These are phyloP conservation scores for Patella caerulea DNA, from an alignment of 2,888 invertebrate genomes.

Conservation along the genomic window DNA sequence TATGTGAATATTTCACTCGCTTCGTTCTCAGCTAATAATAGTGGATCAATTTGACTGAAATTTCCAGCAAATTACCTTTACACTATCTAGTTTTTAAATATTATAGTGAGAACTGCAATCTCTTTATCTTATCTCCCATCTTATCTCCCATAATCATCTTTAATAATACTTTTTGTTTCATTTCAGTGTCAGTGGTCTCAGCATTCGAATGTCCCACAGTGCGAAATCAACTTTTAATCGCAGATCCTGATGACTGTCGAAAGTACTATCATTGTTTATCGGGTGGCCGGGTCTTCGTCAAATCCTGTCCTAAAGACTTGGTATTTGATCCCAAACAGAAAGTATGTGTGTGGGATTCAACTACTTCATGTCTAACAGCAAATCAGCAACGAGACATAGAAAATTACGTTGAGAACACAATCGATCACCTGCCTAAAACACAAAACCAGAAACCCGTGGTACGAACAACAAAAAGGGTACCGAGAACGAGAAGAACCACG, in stretches of 20 bases:
- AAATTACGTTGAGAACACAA: slow-evolving; percentile 6
- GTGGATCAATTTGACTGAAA: too few species aligned
- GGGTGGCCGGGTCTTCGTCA: slow-evolving; percentile 32
- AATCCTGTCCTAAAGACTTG: slow-evolving; percentile 33
- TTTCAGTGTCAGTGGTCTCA: not conserved
- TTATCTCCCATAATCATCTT: too few species aligned
- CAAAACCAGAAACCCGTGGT: not conserved
- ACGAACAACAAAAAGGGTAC: not conserved
- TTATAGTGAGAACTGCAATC: too few species aligned
- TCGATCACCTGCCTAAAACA: slow-evolving; percentile 1
- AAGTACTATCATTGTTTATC: slow-evolving; percentile 38
- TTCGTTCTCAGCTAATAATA: too few species aligned
- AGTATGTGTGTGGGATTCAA: slow-evolving; percentile 26
- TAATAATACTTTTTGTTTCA: not conserved
- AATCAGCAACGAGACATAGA: not conserved
- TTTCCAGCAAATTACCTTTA: too few species aligned
- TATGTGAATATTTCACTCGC: too few species aligned
- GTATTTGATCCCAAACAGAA: slow-evolving; percentile 31
- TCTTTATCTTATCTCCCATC: too few species aligned
- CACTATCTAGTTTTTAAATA: too few species aligned
- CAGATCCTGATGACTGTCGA: slow-evolving; percentile 35
- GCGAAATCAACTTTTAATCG: slow-evolving; percentile 23
- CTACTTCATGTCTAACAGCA: not conserved
- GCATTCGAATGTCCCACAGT: slow-evolving; percentile 28
- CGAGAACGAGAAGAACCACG: slow-evolving; percentile 3